Base-by-base conservation (phyloP, 2,888 invertebrate genomes). In the Ganaspis brasiliensis region DNA sequence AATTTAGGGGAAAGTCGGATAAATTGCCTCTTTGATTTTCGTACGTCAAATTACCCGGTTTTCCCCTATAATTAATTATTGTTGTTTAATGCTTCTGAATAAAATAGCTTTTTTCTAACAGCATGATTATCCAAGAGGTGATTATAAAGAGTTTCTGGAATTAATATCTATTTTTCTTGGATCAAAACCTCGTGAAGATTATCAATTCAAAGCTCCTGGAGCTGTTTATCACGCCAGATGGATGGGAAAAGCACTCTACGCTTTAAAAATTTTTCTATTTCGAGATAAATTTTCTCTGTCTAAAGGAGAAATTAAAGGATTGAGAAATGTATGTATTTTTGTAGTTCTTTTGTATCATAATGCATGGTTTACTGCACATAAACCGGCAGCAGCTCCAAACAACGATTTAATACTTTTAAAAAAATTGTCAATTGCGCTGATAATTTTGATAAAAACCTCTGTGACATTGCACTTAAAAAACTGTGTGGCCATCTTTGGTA, bases 221-320 rank as follows among this genome's bases (percentile, higher is more conserved):
- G 85, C 81, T 8, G 79, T 84, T 81, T 86, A 87, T 79, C 84
- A 87, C 81, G 85, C 86, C 67, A 73, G 83, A 73, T 86, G 85
- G 85, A 86, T 87, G 85, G 80, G 82, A 40, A 86, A 80, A 81
- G 84, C 85, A 21, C 84, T 87, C 79, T 86, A 86, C 77, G 75
- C 78, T 9, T 63, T 85, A 35, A 86, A 81, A 77, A 81, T 83
- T 19, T 82, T 40, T 63, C 52, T 83, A 57, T 76, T 82, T 75
- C 75, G 76, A 24, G 35, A 72, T 55, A 75, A 83, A 56, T 80
- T 83, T 14, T 10, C 24, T 0, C 61, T 49, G 35, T 49, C 16
- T 6, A 35, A 49, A 16, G 31, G 12, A 21, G 67, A 73, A 52
- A 6, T 52, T 1, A 37, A 19, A 31, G 55, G 67, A 35, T 67